These are phyloP conservation scores for Paralvinella palmiformis DNA, from an alignment of 1,140 invertebrate species.

Conservation along the genomic window DNA sequence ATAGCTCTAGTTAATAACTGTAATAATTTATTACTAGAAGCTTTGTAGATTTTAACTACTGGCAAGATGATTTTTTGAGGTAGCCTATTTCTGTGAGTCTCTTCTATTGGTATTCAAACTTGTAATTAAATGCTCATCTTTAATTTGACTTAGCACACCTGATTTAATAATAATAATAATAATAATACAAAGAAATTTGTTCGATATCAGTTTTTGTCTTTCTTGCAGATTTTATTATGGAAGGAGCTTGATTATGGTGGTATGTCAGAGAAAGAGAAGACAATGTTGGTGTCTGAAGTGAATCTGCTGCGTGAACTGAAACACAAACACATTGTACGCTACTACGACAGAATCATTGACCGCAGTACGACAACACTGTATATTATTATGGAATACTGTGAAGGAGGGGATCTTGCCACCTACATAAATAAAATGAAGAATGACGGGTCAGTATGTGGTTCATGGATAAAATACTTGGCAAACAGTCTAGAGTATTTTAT, in stretches of 20 bases:
- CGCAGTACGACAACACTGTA: constrained; percentile 38
- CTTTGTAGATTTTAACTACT: no score
- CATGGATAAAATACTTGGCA: no score
- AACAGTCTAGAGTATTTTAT: neutral
- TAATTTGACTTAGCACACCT: neutral
- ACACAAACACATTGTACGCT: constrained; percentile 44
- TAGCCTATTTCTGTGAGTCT: no score
- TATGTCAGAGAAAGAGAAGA: constrained; percentile 47
- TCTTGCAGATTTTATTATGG: constrained; percentile 43
- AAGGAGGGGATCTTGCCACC: constrained; percentile 42
- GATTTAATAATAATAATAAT: neutral
- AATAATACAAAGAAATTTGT: neutral
- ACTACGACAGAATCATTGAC: constrained; percentile 49
- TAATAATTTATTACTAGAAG: no score
- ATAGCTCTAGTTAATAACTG: no score
- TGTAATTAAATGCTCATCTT: neutral
- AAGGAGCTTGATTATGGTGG: constrained; percentile 48
- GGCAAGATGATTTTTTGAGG: no score
- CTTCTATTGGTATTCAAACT: no score
- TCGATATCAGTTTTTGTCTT: neutral
- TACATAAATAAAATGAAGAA: constrained; percentile 35
- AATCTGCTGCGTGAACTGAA: constrained; percentile 45
- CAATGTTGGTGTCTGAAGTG: constrained; percentile 48
- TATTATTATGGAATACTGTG: constrained; percentile 49
- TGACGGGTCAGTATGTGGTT: constrained; percentile 34